Evolutionary conservation across 2,888 invertebrate species (phyloP), one percentile per base, ranked within the genome.

Genomic region (Nymphalis c-album): DNA sequence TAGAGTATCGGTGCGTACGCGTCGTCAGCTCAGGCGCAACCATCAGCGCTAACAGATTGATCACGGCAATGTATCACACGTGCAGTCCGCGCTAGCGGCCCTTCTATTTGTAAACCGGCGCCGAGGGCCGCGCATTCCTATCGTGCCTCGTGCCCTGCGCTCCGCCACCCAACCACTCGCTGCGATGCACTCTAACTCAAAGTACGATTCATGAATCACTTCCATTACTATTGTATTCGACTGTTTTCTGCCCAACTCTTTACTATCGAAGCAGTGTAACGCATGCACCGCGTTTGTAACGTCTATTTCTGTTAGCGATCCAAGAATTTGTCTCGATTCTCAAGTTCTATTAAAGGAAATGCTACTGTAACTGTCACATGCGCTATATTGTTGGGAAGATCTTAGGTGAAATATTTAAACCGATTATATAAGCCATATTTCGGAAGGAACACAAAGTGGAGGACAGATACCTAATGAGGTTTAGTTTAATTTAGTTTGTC

Each of bases 41-140:
- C 83, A 82, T 85, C 84, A 83, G 84, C 83, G 86, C 84, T 85
- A 88, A 88, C 86, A 86, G 88, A 89, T 88, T 85, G 86, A 88
- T 90, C 85, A 86, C 83, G 80, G 86, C 86, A 82, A 90, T 88
- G 87, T 86, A 88, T 89, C 85, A 90, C 90, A 89, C 89, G 88
- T 89, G 91, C 88, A 88, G 86, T 84, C 83, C 83, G 85, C 81
- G 81, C 85, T 86, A 85, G 87, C 84, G 88, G 90, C 88, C 90
- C 90, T 91, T 91, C 90, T 91, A 91, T 91, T 90, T 91, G 91
- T 91, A 90, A 90, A 88, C 90, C 86, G 90, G 91, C 90, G 90
- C 88, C 89, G 89, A 86, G 88, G 89, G 90, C 89, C 87, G 85
- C 84, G 83, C 91, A 91, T 91, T 91, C 91, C 90, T 80, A 78